Percentiles rank a stretch among this genome's conserved stretches.
These are phyloP conservation scores for Hemiprocne comata DNA, from an alignment of 2,113 vertebrate species.

Conservation along the genomic window DNA sequence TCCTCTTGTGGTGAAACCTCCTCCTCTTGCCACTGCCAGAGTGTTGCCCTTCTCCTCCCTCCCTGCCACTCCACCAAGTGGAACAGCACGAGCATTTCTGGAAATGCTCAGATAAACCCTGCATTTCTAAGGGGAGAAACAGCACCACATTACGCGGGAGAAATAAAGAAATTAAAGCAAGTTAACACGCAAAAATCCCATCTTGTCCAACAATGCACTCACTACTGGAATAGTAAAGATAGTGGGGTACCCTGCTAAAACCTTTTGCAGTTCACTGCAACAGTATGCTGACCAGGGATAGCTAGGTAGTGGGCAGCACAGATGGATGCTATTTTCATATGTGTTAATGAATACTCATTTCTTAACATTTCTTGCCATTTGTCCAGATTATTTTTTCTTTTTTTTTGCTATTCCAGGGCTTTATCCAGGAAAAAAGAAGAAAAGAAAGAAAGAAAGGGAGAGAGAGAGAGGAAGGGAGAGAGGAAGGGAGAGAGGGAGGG, in stretches of 20 bases:
- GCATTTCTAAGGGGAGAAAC: neutral
- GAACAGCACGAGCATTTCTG: neutral
- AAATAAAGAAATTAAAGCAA: neutral
- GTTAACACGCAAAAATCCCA: neutral
- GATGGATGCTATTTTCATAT: neutral
- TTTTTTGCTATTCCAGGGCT: neutral
- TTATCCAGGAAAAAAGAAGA: neutral
- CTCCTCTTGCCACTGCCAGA: neutral
- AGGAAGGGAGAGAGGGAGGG: too few species aligned
- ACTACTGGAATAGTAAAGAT: neutral
- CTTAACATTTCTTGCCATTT: neutral
- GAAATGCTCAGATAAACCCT: neutral
- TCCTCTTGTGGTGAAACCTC: neutral
- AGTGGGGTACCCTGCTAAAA: neutral
- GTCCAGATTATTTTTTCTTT: neutral
- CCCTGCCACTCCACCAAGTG: neutral
- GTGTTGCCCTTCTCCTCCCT: neutral
- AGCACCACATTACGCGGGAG: neutral
- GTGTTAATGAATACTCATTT: neutral
- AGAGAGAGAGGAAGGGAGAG: too few species aligned
- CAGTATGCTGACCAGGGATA: neutral
- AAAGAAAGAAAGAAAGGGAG: too few species aligned
- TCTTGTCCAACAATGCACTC: neutral
- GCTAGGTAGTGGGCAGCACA: neutral
- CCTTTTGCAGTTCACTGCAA: neutral